A percentile compares a stretch with the other conserved stretches of the same genome.
Evolutionary conservation across 2,797 vertebrate genomes (phyloP).

Genomic region (Lemur catta): DNA sequence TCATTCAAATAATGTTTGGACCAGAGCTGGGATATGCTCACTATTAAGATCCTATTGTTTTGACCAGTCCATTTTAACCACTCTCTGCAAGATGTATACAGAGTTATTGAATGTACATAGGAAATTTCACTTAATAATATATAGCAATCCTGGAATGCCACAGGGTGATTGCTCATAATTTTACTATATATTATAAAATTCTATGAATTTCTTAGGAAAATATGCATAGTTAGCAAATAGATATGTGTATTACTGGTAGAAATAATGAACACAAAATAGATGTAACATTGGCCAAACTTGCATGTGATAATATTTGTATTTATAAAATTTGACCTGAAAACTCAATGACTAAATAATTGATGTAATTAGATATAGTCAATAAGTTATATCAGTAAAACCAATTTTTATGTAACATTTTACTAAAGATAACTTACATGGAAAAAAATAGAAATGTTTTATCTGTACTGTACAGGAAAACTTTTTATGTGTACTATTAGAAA

Average conservation of each 20-base stretch:
- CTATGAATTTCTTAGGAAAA: neutral
- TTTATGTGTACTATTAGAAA: neutral
- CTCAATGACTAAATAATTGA: neutral
- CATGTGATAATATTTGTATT: neutral
- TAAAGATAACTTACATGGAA: neutral
- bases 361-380: neutral
- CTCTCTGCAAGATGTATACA: neutral
- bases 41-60: neutral
- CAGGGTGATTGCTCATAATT: neutral
- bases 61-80: neutral
- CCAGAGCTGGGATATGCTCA: neutral
- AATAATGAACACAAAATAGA: neutral
- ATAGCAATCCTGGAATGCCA: neutral
- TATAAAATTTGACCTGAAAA: neutral
- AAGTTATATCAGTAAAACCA: neutral
- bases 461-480: neutral
- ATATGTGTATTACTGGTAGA: neutral
- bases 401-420: slow-evolving; percentile 35
- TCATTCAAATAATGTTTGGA: neutral
- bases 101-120: neutral
- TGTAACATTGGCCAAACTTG: neutral
- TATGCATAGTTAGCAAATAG: neutral
- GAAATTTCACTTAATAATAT: neutral
- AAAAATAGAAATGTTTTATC: slow-evolving; percentile 21
- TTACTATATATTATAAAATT: neutral